phyloP scores from a whole-genome alignment of 2,888 invertebrate species.

The Netelia inedita region DNA sequence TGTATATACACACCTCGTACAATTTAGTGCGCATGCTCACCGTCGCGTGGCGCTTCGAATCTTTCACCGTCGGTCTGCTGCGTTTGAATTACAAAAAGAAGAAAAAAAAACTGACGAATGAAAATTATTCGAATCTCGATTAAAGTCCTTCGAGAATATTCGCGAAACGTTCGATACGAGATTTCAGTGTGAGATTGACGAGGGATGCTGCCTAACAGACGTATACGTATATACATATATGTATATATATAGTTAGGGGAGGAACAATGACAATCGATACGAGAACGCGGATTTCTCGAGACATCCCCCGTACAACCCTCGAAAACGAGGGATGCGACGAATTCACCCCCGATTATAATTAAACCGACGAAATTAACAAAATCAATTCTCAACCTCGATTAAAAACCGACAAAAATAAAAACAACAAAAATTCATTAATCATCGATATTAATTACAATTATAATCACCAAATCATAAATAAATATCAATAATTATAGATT shows the following conservation, averaged over 20 bases:
- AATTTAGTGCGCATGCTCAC: constrained; percentile 48
- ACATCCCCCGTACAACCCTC: neutral
- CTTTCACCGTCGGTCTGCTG: constrained; percentile 20
- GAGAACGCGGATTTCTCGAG: constrained; percentile 9
- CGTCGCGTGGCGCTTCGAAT: constrained; percentile 52
- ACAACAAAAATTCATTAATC: neutral
- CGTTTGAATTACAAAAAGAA: constrained; percentile 30
- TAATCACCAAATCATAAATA: neutral
- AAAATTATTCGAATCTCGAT: too few species aligned
- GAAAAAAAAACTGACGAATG: neutral
- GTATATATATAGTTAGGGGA: constrained; percentile 23
- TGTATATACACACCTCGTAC: constrained; percentile 22
- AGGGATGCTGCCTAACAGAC: constrained; percentile 31
- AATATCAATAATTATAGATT: neutral
- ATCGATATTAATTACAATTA: neutral
- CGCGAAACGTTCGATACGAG: neutral
- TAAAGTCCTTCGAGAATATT: neutral
- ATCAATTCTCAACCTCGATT: neutral
- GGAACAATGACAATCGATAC: constrained; percentile 52
- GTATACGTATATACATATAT: neutral
- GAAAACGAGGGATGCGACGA: neutral
- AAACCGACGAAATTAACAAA: neutral
- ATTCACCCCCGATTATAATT: neutral
- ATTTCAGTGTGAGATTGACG: constrained; percentile 1
- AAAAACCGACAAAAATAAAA: neutral